Conservation (phyloP, 2,113 vertebrate species). For the Damaliscus lunatus region DNA sequence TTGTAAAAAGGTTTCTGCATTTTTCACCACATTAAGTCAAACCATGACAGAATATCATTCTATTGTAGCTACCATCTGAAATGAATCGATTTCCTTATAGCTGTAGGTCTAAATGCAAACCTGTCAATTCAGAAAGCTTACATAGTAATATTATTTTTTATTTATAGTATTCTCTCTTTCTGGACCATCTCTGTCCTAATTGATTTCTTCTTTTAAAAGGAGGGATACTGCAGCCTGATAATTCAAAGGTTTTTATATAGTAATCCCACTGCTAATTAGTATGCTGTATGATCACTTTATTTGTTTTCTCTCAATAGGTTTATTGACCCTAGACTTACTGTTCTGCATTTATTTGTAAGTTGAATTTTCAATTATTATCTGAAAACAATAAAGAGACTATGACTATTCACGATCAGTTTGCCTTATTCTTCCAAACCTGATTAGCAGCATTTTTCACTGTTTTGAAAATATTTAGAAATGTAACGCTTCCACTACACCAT, state of each 20-base stretch:
- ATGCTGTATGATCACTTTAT: not conserved
- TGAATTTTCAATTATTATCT: constrained; percentile 14
- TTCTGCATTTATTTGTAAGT: not conserved
- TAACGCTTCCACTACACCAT: not conserved
- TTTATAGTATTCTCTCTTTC: not conserved
- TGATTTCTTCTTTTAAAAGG: not conserved
- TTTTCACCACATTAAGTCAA: constrained; percentile 50
- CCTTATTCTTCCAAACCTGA: not conserved
- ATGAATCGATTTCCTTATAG: not conserved
- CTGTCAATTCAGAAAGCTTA: not conserved
- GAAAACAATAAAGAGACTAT: not conserved
- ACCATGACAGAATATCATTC: not conserved
- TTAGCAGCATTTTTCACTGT: not conserved
- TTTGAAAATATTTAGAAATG: not conserved
- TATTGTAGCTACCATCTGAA: not conserved
- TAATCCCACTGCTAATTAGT: not conserved
- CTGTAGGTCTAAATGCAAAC: constrained; percentile 8
- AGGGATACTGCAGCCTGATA: not conserved
- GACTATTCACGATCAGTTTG: not conserved
- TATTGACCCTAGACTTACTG: not conserved
- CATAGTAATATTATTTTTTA: not conserved
- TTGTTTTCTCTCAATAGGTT: not conserved
- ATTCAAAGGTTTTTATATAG: not conserved
- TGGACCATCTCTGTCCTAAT: not conserved
- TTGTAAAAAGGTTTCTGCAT: constrained; percentile 41